Conservation (phyloP, 2,113 vertebrate genomes). For the Protobothrops flavoviridis region DNA sequence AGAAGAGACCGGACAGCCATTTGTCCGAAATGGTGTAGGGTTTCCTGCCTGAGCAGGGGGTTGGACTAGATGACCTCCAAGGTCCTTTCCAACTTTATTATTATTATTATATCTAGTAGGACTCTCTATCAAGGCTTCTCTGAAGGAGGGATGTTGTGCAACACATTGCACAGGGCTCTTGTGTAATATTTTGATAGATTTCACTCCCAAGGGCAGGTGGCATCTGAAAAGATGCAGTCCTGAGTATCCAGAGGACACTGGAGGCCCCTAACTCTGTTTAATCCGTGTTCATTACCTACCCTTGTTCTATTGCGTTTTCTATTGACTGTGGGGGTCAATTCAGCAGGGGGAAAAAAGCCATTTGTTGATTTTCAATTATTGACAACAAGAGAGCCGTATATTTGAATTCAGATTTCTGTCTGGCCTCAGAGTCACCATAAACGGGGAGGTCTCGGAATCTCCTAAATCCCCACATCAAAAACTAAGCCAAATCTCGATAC, state of each 20-base stretch:
- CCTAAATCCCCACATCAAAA: background rate
- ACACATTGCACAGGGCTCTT: background rate
- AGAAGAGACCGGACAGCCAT: no score
- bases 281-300: background rate
- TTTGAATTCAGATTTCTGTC: background rate
- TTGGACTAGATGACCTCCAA: no score
- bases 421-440: background rate
- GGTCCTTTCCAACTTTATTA: no score
- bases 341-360: background rate
- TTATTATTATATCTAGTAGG: background rate
- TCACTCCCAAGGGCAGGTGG: background rate
- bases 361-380: background rate
- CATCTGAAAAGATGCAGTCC: background rate
- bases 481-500: background rate
- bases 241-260: background rate
- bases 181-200: background rate
- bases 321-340: background rate
- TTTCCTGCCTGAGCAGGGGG: no score
- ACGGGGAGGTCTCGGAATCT: background rate
- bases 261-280: background rate
- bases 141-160: background rate
- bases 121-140: background rate
- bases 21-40: no score
- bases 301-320: background rate
- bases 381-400: background rate